Evolutionary conservation across 2,888 invertebrate species (phyloP).

Genomic region (Drosophila greeni): DNA sequence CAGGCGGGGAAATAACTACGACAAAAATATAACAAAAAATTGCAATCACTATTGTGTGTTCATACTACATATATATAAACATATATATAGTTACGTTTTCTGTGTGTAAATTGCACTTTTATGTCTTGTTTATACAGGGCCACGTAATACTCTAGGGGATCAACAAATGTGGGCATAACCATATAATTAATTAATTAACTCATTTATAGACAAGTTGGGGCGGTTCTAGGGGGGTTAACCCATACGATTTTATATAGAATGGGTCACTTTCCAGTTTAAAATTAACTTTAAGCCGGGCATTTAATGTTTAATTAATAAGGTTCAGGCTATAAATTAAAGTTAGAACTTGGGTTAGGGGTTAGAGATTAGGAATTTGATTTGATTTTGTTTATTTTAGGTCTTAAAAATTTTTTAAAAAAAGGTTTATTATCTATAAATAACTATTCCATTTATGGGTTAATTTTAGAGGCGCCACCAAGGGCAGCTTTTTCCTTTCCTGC

Average conservation of each 20-base stretch:
- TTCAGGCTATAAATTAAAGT: not conserved
- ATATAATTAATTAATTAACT: constrained; percentile 5
- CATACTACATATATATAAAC: too few relatives aligned
- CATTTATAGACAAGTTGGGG: not conserved
- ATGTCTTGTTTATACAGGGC: not conserved
- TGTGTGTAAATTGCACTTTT: not conserved
- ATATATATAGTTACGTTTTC: too few relatives aligned
- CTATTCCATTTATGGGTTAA: not conserved
- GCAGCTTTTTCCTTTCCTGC: constrained; percentile 14
- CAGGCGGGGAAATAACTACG: not conserved
- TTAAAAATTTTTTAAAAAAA: too few relatives aligned
- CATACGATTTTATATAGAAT: not conserved
- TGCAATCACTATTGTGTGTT: not conserved
- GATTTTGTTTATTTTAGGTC: not conserved
- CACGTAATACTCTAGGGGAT: not conserved
- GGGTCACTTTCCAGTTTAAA: not conserved
- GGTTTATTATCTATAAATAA: too few relatives aligned
- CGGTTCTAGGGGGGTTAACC: not conserved
- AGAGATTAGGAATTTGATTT: not conserved
- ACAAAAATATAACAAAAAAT: not conserved
- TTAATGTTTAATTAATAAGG: not conserved
- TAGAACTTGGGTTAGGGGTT: not conserved
- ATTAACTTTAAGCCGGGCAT: not conserved
- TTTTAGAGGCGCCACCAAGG: constrained; percentile 8
- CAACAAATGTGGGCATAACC: not conserved